These are phyloP conservation scores for Illadopsis cleaveri DNA, from an alignment of 2,113 vertebrate species.

Conservation along the genomic window DNA sequence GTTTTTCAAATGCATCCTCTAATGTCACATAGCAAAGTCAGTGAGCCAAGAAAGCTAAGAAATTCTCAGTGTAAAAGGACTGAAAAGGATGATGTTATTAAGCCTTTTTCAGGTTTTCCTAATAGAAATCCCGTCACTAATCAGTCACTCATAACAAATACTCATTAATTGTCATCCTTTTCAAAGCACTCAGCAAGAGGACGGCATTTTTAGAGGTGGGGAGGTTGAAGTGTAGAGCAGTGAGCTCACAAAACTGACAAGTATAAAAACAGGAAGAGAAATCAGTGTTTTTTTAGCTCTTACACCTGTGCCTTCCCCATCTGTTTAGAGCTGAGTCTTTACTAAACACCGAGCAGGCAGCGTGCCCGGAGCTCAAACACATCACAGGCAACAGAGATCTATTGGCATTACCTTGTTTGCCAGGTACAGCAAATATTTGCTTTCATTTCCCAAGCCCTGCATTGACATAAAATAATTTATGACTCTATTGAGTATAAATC, in stretches of 20 bases:
- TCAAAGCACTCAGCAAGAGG: background rate
- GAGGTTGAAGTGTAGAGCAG: background rate
- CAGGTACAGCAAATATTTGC: background rate
- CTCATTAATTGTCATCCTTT: slow-evolving; percentile 16
- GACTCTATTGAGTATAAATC: background rate
- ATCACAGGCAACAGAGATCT: background rate
- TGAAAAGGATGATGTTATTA: background rate
- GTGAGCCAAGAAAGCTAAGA: background rate
- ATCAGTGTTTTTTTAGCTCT: background rate
- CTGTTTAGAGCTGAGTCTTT: background rate
- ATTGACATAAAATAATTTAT: background rate
- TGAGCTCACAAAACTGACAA: background rate
- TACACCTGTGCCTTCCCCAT: background rate
- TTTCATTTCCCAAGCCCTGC: background rate
- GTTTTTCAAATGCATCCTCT: slow-evolving; percentile 15
- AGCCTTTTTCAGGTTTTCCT: slow-evolving; percentile 7
- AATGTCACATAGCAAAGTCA: slow-evolving; percentile 21
- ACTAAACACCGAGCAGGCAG: background rate
- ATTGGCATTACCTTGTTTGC: background rate
- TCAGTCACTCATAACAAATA: slow-evolving; percentile 31
- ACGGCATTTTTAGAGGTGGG: background rate
- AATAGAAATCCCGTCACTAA: background rate
- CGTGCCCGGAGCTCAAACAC: background rate
- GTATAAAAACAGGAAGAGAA: background rate
- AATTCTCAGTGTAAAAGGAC: background rate